Base-by-base conservation (phyloP, 2,888 invertebrate species). In the Electrophaes corylata region DNA sequence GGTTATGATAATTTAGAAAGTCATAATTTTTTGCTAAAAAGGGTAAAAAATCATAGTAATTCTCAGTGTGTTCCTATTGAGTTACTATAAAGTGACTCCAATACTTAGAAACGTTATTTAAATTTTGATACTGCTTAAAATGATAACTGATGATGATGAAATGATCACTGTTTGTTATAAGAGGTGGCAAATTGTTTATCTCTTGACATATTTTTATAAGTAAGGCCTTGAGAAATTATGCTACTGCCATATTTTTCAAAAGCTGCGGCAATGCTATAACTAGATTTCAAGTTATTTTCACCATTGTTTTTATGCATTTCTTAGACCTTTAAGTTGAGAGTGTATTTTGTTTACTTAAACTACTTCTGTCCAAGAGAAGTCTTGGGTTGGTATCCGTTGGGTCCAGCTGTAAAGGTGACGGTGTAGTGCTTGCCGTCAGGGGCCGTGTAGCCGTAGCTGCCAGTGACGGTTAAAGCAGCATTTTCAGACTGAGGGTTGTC, bases 351-450 rank as follows among this genome's bases (percentile, higher is more conserved):
- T n/a, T n/a, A n/a, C 6, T 12, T 58, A 31, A 51, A 67, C 69
- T 75, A 72, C 57, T 81, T 78, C 65, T 92, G 92, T 69, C 92
- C 86, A 64, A 93, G 83, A 57, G 90, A 89, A 39, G 92, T 93
- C 65, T 91, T 88, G 50, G 93, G 92, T 69, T 92, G 92, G 92
- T 92, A 94, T 35, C 94, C 94, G 70, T 94, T 93, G 73, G 94
- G 93, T 59, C 94, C 94, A 14, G 94, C 94, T 37, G 93, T 88
- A 84, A 94, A 94, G 64, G 91, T 93, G 62, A 94, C 93, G 1
- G 93, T 93, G 81, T 94, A 95, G 55, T 93, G 92, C 65, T 94
- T 93, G 64, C 95, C 95, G 67, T 95, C 94, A 16, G 93, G 92
- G 3, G 93, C 94, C n/a, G 93, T 85, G 88, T 93, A 95, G 0